These are phyloP conservation scores for Perca flavescens DNA, from an alignment of 2,113 vertebrate species.

Conservation along the genomic window DNA sequence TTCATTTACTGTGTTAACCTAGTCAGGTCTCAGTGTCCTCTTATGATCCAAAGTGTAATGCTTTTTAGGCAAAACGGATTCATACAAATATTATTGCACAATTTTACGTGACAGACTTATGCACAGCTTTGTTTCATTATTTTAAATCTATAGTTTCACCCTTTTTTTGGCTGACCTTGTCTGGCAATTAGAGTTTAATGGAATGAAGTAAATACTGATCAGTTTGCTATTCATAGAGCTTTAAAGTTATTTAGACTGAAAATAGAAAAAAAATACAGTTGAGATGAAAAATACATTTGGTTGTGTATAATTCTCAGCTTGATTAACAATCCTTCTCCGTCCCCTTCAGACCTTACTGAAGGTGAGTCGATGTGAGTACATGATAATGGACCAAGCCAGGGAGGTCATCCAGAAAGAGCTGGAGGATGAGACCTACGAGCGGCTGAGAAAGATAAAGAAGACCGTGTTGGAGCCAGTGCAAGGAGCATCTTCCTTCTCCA, in stretches of 20 bases:
- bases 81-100: no score
- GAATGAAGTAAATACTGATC: not conserved
- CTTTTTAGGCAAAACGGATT: not conserved
- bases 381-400: conserved; percentile 66
- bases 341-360: conserved; percentile 74
- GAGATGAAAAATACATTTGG: not conserved
- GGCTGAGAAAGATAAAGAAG: conserved; percentile 82
- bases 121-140: not conserved
- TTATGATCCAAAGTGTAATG: not conserved
- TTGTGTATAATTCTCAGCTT: not conserved
- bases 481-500: conserved; percentile 57
- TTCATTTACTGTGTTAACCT: not conserved
- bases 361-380: conserved; percentile 60
- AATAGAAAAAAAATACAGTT: not conserved
- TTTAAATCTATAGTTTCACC: not conserved
- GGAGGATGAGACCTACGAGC: conserved; percentile 76
- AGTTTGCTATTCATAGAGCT: not conserved
- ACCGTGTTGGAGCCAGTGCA: conserved; percentile 72
- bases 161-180: not conserved
- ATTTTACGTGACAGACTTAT: no score
- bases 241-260: not conserved
- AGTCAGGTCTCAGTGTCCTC: not conserved
- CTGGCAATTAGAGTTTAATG: not conserved
- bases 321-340: not conserved
- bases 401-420: conserved; percentile 81